Evolutionary conservation across 1,140 invertebrate genomes (phyloP), one percentile per base, ranked within the genome.

Genomic region (Pogonus chalceus): DNA sequence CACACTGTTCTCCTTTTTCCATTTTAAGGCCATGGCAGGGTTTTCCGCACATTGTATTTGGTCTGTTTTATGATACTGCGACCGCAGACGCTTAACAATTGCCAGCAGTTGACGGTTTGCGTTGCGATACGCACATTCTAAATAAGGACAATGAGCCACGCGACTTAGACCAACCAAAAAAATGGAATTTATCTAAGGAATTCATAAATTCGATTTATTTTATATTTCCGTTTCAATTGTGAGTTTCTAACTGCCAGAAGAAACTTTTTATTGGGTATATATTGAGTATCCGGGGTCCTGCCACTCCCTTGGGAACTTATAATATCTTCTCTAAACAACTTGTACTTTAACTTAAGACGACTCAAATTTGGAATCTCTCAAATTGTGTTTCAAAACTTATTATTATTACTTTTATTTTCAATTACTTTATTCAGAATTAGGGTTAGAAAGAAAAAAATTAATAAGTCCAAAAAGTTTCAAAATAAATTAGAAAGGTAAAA

Each of bases 241-340:
- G 37, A 4, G 37, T 43, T 43, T 43, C 7, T 43, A 43, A 43
- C 37, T 43, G 3, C 7, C 4, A 43, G 7, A 43, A 43, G 37
- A 43, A 43, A 43, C 37, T 43, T 43, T 43, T 43, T 43, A 43
- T 43, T 16, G 37, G 37, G 18, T 12, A 43, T 43, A 43, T 10
- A 43, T 43, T 43, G 37, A 43, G 18, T 16, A 18, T 43, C 18
- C 37, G 18, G 37, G 37, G 18, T 43, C 18, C 37, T 18, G 37
- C 37, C 3, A 10, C 18, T 43, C 37, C 37, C 37, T 43, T 16
- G 37, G 18, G 37, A 43, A 16, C 37, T 43, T 16, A 16, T 43
- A 43, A 43, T 43, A 43, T 43, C 37, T 43, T 12, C 37, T 43
- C 18, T 43, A 43, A 43, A 43, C 37, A 43, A 43, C 37, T 43